Conservation (phyloP, 2,113 vertebrate genomes). For the Pelecanoides urinatrix region DNA sequence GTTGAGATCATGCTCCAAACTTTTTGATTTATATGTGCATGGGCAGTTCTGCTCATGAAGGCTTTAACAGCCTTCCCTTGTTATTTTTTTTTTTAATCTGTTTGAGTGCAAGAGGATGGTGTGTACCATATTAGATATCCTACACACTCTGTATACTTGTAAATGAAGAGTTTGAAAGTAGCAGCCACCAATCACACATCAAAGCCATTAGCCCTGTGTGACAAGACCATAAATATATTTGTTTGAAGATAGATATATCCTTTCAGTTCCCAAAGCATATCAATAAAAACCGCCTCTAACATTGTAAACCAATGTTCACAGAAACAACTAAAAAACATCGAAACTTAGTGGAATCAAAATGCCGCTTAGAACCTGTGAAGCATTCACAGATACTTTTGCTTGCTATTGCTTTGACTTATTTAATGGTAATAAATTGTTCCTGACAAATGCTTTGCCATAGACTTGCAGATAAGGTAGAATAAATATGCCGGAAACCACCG, state of each 20-base stretch:
- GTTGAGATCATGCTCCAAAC: not conserved
- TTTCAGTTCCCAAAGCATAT: not conserved
- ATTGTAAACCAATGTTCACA: not conserved
- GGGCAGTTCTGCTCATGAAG: not conserved
- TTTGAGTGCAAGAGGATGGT: not conserved
- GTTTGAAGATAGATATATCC: not conserved
- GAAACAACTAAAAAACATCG: accelerated
- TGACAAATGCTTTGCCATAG: not conserved
- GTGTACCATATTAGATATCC: not conserved
- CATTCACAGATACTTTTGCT: not conserved
- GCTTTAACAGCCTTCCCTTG: not conserved
- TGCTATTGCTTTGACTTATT: not conserved
- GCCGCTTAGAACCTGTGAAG: not conserved
- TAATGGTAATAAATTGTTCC: not conserved
- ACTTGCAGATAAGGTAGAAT: not conserved
- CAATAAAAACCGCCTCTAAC: not conserved
- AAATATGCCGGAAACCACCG: not conserved
- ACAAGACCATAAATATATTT: not conserved
- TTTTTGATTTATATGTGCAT: not conserved
- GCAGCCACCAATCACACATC: not conserved
- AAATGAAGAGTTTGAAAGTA: not conserved
- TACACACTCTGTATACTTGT: not conserved
- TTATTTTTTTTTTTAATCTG: not conserved
- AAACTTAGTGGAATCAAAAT: not conserved
- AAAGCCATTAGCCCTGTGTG: not conserved